Evolutionary conservation across 1,140 invertebrate species (phyloP).

Genomic region (Tetraneura akinire): DNA sequence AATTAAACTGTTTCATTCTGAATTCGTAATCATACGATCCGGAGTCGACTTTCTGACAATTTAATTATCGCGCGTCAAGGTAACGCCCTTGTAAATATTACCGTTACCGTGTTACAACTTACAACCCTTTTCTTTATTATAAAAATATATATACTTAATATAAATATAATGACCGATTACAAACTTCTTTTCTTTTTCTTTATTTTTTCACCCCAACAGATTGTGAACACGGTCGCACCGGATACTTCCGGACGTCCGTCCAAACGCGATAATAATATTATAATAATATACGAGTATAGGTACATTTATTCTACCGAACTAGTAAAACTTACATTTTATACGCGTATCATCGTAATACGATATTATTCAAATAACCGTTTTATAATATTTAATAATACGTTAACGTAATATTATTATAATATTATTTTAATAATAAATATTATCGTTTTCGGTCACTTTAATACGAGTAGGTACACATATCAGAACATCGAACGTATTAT

Average conservation of each 20-base stretch:
- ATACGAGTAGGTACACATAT: too few species aligned
- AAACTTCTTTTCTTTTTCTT: too few species aligned
- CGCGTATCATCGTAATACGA: too few species aligned
- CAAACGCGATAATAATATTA: not conserved
- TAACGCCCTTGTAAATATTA: not conserved
- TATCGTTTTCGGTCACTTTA: too few species aligned
- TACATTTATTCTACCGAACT: too few species aligned
- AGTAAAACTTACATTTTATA: too few species aligned
- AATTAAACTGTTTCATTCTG: slow-evolving; percentile 11
- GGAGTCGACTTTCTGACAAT: slow-evolving; percentile 11
- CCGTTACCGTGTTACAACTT: not conserved
- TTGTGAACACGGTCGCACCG: slow-evolving; percentile 1
- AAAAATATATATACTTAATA: not conserved
- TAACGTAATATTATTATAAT: too few species aligned
- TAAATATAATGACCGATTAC: not conserved
- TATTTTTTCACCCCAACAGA: slow-evolving; percentile 11
- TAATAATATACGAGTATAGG: not conserved
- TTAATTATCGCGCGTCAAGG: slow-evolving; percentile 6
- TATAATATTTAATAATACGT: too few species aligned
- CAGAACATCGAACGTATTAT: too few species aligned
- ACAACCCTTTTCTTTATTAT: not conserved
- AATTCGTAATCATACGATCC: not conserved
- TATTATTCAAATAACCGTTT: too few species aligned
- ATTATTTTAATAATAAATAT: too few species aligned
- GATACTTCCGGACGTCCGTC: slow-evolving; percentile 20